Evolutionary conservation across 2,888 invertebrate species (phyloP).

Genomic region (Ophioninae sp.): DNA sequence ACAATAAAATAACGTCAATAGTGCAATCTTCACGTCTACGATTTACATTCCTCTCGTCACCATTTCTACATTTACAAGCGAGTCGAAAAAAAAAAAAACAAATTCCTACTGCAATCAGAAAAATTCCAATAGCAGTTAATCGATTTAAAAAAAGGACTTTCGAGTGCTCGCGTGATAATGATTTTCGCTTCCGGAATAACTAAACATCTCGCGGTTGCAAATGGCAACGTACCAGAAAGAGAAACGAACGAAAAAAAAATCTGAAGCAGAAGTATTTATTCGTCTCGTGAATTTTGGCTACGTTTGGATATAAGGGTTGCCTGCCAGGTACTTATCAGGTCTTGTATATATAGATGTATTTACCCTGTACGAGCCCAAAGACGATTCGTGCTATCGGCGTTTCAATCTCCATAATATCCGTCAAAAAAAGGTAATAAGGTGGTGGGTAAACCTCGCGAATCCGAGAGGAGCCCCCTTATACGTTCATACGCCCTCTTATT

Average conservation of each 20-base stretch:
- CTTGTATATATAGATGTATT: background rate
- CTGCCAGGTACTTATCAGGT: conserved; percentile 3
- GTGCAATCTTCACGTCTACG: too few species aligned
- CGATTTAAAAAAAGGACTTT: too few species aligned
- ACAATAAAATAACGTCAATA: too few species aligned
- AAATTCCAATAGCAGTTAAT: too few species aligned
- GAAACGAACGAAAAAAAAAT: background rate
- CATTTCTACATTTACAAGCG: too few species aligned
- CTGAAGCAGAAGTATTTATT: conserved; percentile 7
- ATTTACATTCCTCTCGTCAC: too few species aligned
- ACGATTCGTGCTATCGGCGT: conserved; percentile 12
- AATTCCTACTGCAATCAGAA: too few species aligned
- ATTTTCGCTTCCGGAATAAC: background rate
- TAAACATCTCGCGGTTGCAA: background rate
- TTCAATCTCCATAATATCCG: conserved; percentile 40
- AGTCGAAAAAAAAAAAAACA: too few species aligned
- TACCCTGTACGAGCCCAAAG: background rate
- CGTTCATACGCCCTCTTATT: conserved; percentile 14
- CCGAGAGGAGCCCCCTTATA: background rate
- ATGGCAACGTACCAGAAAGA: background rate
- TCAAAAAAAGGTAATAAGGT: conserved; percentile 29
- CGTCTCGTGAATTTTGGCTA: conserved; percentile 5
- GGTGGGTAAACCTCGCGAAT: conserved; percentile 7
- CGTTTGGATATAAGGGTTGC: conserved; percentile 19
- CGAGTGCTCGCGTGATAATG: too few species aligned